Percentiles rank a stretch among this genome's conserved stretches.
Evolutionary conservation across 2,888 invertebrate genomes (phyloP).

Genomic region (Smittia aterrima): DNA sequence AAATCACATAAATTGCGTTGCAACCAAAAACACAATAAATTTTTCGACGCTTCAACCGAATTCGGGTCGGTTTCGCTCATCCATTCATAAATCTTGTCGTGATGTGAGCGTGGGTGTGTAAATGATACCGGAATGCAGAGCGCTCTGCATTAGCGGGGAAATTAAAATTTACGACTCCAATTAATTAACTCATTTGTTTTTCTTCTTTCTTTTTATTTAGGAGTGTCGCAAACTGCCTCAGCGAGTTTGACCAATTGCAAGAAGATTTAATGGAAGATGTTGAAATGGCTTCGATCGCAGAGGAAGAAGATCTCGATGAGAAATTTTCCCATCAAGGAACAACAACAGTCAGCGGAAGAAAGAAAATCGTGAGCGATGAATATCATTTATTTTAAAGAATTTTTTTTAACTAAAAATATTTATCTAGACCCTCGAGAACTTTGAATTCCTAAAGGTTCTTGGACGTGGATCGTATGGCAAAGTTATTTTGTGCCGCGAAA

Average conservation of each 20-base stretch:
- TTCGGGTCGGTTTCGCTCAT: too few relatives aligned
- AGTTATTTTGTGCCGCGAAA: conserved; percentile 95
- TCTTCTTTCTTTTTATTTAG: conserved; percentile 52
- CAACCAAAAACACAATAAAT: too few relatives aligned
- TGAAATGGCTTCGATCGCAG: conserved; percentile 61
- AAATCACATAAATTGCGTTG: too few relatives aligned
- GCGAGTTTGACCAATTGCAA: conserved; percentile 50
- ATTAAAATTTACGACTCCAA: background rate
- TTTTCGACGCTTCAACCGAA: too few relatives aligned
- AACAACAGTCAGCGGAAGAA: conserved; percentile 68
- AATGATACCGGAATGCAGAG: conserved; percentile 1
- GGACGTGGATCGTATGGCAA: conserved; percentile 99
- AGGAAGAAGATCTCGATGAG: conserved; percentile 62
- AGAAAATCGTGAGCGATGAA: conserved; percentile 66
- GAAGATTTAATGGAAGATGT: conserved; percentile 58
- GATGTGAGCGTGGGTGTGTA: background rate
- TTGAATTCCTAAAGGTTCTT: conserved; percentile 96
- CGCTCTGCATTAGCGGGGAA: background rate
- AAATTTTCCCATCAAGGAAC: conserved; percentile 74
- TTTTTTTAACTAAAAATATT: background rate
- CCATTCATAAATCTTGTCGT: too few relatives aligned
- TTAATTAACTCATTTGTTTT: conserved; percentile 3
- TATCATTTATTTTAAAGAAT: background rate
- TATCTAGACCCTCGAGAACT: conserved; percentile 90
- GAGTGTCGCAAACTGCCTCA: conserved; percentile 52